phyloP scores from a whole-genome alignment of 2,888 invertebrate species.

The Pinctada fucata region DNA sequence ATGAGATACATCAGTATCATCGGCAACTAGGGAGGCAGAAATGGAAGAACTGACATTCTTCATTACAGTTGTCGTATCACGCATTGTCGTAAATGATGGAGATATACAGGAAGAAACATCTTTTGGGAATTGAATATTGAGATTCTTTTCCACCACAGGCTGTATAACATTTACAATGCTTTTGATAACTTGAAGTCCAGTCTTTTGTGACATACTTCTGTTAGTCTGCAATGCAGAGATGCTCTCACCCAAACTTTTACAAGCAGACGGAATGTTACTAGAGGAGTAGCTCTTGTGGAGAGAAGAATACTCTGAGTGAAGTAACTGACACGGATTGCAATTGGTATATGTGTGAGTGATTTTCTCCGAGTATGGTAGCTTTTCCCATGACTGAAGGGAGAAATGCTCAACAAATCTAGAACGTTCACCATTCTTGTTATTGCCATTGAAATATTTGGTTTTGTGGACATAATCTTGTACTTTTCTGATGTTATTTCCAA shows the following conservation, averaged over 20 bases:
- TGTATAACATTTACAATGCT: not conserved
- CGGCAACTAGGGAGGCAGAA: not conserved
- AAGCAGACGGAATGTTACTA: not conserved
- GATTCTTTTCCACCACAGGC: conserved; percentile 4
- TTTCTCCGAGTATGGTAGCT: not conserved
- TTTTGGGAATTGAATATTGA: not conserved
- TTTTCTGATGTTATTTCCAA: conserved; percentile 1
- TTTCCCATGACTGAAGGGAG: conserved; percentile 3
- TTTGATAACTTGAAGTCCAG: not conserved
- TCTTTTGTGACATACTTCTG: no score
- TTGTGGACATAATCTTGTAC: conserved; percentile 3
- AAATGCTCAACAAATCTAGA: conserved; percentile 1
- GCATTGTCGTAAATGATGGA: not conserved
- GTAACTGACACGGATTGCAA: not conserved
- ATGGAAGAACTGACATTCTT: not conserved
- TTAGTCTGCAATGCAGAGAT: not conserved
- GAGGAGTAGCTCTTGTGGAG: not conserved
- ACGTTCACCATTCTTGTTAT: conserved; percentile 8
- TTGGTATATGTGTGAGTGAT: not conserved
- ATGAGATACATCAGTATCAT: no score
- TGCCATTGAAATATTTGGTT: conserved; percentile 11
- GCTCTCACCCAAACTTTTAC: not conserved
- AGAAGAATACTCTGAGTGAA: not conserved
- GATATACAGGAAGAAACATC: not conserved
- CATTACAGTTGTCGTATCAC: no score